Base-by-base conservation (phyloP, 2,888 invertebrate genomes). In the Trimorus sp. region DNA sequence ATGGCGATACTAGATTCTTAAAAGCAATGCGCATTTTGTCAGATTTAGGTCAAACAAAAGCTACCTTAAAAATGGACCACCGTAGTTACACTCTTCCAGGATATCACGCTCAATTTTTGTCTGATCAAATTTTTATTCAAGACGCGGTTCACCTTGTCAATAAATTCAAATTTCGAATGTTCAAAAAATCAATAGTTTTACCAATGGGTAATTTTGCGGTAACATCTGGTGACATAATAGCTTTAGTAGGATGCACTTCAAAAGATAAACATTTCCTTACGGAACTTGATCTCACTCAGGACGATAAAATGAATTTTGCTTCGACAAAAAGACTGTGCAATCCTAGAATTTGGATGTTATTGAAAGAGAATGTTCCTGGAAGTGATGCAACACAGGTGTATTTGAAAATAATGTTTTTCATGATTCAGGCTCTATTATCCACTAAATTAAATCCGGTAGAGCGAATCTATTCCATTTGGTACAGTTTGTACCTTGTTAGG, bases 221-320 rank as follows among this genome's bases (percentile, higher is more conserved):
- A n/a, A 84, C 85, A 4, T 53, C 73, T 12, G 79, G 74, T 37
- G 84, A 87, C 73, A 83, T 86, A 16, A 42, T 42, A 14, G 2
- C 59, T 15, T 15, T 59, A 14, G 40, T 42, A 7, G 14, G 6
- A 16, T 51, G 6, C 12, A 15, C 16, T 7, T 15, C 15, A 14
- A 51, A 51, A 51, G 14, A 51, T 9, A 51, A 14, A 9, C 51
- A 51, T 15, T 51, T 51, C 5, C 16, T 51, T 6, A 15, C 51
- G 5, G 16, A 51, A 9, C 9, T 51, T 15, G 82, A 84, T 49
- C 68, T 83, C n/a, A 79, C 76, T 37, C 49, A 54, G 5, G 79
- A 65, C 54, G 85, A 87, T 53, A 85, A 85, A 80, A 86, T 88
- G 86, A 88, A 87, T 71, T 87, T 84, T 54, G 58, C 26, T 48